A percentile compares a stretch with the other conserved stretches of the same genome.
phyloP scores from a whole-genome alignment of 2,888 invertebrate species.

The Amorpha juglandis region DNA sequence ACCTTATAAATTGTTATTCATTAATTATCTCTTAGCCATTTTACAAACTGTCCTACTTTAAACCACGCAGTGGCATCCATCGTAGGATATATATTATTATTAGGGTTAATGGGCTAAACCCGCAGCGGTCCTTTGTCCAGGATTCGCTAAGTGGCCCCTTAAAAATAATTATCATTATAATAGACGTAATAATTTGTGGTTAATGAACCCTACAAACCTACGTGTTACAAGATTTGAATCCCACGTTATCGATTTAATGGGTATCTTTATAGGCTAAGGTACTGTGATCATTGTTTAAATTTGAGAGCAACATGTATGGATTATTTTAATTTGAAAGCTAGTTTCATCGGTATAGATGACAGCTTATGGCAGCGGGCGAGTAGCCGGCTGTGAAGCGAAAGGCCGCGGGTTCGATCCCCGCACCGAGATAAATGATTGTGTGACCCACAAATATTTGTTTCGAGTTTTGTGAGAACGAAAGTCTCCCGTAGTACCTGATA shows the following conservation, averaged over 20 bases:
- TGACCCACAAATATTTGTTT: too few species aligned
- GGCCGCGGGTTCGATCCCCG: too few species aligned
- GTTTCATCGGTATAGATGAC: too few species aligned
- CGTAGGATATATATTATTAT: slow-evolving; percentile 20
- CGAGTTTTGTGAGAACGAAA: too few species aligned
- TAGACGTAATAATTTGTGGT: slow-evolving; percentile 9
- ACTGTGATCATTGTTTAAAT: too few species aligned
- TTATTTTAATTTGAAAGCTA: too few species aligned
- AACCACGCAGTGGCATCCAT: not conserved
- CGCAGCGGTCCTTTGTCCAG: slow-evolving; percentile 13
- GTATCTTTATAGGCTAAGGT: too few species aligned
- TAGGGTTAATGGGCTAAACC: slow-evolving; percentile 15
- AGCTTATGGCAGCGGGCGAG: too few species aligned
- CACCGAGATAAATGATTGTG: too few species aligned
- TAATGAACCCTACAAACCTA: slow-evolving; percentile 11
- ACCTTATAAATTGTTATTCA: not conserved
- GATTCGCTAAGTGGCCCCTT: slow-evolving; percentile 14
- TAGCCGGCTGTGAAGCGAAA: too few species aligned
- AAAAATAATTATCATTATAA: slow-evolving; percentile 24
- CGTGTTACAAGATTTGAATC: slow-evolving; percentile 6
- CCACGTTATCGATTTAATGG: not conserved
- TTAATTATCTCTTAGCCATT: not conserved
- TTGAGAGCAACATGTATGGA: too few species aligned
- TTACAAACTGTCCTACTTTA: not conserved
- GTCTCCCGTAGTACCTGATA: too few species aligned